Conservation (phyloP, 2,113 vertebrate genomes). For the Ceyx margarethae region DNA sequence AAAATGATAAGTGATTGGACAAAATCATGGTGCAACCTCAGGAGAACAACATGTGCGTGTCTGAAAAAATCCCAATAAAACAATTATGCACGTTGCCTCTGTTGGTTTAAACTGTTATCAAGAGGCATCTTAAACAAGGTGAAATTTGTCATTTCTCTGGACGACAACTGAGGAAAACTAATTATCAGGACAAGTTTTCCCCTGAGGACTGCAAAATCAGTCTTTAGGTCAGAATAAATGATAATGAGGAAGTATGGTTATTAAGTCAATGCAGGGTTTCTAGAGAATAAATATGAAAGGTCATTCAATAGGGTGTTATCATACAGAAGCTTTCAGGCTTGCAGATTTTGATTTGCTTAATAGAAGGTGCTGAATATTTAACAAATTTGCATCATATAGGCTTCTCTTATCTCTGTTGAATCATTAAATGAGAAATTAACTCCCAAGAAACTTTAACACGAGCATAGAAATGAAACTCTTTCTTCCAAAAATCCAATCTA, state of each 20-base stretch:
- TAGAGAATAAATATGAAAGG: constrained; percentile 70
- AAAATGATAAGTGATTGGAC: background rate
- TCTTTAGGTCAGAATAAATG: constrained; percentile 75
- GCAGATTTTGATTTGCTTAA: constrained; percentile 66
- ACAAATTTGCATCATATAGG: constrained; percentile 49
- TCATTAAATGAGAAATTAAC: constrained; percentile 63
- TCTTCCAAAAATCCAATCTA: background rate
- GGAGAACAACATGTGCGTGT: background rate
- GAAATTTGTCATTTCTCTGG: constrained; percentile 75
- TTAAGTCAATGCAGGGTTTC: constrained; percentile 66
- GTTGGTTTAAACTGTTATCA: constrained; percentile 63
- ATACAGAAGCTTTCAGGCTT: constrained; percentile 59
- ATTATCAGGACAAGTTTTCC: constrained; percentile 72
- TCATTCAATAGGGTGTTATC: constrained; percentile 63
- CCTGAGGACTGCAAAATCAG: constrained; percentile 58
- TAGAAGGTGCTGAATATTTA: constrained; percentile 61
- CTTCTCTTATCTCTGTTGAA: constrained; percentile 34
- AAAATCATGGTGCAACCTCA: constrained; percentile 45
- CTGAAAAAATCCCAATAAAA: background rate
- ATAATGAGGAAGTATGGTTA: constrained; percentile 68
- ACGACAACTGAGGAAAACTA: constrained; percentile 69
- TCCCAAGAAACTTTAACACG: constrained; percentile 13
- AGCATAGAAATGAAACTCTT: constrained; percentile 29
- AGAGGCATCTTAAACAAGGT: constrained; percentile 69
- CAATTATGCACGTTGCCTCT: constrained; percentile 24